Evolutionary conservation across 2,797 vertebrate species (phyloP).

Genomic region (Galagoides demidoff): DNA sequence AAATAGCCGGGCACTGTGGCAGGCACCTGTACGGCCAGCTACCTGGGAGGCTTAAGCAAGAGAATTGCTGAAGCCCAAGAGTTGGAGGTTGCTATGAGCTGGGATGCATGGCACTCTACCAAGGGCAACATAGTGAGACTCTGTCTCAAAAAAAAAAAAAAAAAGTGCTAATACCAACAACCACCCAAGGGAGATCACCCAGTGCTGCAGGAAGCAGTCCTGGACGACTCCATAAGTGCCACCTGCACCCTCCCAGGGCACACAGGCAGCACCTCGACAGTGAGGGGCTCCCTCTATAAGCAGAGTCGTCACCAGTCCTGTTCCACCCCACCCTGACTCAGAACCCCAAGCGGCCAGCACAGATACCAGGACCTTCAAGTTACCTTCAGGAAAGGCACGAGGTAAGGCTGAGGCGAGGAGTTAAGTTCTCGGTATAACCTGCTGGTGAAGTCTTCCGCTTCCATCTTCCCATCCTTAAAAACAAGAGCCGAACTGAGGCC

Average conservation of each 20-base stretch:
- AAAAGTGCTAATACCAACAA: accelerated
- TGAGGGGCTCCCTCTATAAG: too few relatives aligned
- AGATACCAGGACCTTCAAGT: neutral
- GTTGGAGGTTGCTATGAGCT: too few relatives aligned
- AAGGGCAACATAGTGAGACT: too few relatives aligned
- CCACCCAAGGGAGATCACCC: accelerated
- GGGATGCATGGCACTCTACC: too few relatives aligned
- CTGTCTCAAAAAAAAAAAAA: neutral
- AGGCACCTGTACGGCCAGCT: too few relatives aligned
- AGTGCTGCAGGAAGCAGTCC: accelerated
- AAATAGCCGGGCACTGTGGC: too few relatives aligned
- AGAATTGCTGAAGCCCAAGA: too few relatives aligned
- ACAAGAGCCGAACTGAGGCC: constrained; percentile 51
- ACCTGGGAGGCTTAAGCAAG: too few relatives aligned
- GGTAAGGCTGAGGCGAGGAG: constrained; percentile 98
- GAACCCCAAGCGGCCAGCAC: neutral
- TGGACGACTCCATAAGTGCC: accelerated
- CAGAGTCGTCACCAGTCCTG: neutral
- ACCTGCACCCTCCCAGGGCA: neutral
- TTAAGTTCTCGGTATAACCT: constrained; percentile 98
- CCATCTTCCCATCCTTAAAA: constrained; percentile 95
- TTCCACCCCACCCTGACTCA: neutral
- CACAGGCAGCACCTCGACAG: too few relatives aligned
- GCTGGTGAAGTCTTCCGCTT: constrained; percentile 98
- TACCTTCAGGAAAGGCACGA: constrained; percentile 99